Evolutionary conservation across 2,888 invertebrate genomes (phyloP).

Genomic region (Matsumyia berberina): DNA sequence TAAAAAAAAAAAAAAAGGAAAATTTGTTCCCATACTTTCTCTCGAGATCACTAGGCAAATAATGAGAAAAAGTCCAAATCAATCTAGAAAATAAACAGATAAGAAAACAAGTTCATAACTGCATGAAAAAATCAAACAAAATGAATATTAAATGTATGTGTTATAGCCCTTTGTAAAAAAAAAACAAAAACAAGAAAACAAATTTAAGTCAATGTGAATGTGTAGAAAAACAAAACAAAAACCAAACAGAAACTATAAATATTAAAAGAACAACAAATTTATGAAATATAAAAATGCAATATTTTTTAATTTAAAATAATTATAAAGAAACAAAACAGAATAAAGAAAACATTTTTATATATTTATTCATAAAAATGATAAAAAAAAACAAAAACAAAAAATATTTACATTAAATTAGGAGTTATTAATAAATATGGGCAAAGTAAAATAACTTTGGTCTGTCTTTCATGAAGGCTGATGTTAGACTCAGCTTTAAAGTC

Average conservation of each 20-base stretch:
- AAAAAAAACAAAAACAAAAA: constrained; percentile 59
- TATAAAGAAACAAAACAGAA: constrained; percentile 77
- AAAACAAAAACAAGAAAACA: constrained; percentile 76
- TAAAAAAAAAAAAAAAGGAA: constrained; percentile 39
- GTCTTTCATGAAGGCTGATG: constrained; percentile 66
- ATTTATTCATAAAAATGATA: constrained; percentile 78
- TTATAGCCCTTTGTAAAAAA: constrained; percentile 74
- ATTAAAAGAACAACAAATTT: constrained; percentile 79
- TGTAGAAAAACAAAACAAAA: constrained; percentile 62
- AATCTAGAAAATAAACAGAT: constrained; percentile 54
- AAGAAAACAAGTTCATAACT: constrained; percentile 52
- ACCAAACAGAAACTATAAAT: constrained; percentile 73
- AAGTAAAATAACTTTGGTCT: constrained; percentile 54
- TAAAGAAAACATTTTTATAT: constrained; percentile 73
- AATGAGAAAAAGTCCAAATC: constrained; percentile 53
- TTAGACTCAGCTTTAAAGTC: constrained; percentile 66
- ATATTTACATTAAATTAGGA: constrained; percentile 73
- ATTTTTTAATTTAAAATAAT: constrained; percentile 77
- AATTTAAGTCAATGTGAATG: constrained; percentile 74
- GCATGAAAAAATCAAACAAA: constrained; percentile 51
- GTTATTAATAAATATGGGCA: constrained; percentile 56
- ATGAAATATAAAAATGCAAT: constrained; percentile 80
- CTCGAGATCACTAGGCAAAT: constrained; percentile 55
- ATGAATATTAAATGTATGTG: constrained; percentile 66
- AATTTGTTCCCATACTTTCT: constrained; percentile 39